Conservation (phyloP, 2,113 vertebrate species). For the Nyctibius bracteatus region DNA sequence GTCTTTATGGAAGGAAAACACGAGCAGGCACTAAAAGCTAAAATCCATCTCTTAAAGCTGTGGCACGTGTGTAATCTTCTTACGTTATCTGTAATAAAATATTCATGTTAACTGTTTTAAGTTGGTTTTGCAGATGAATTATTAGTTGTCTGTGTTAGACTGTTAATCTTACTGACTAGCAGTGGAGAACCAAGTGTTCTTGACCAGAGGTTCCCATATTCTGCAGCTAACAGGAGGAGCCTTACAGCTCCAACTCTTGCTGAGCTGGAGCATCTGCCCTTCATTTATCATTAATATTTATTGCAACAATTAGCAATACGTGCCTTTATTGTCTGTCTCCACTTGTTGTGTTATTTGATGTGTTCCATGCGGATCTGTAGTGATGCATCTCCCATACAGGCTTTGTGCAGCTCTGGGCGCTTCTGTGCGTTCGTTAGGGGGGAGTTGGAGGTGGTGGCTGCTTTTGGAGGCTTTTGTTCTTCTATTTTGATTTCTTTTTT, state of each 20-base stretch:
- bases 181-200: not conserved
- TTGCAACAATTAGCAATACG: fast-evolving
- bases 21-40: not conserved
- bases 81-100: not conserved
- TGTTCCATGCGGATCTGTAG: not conserved
- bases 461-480: not conserved
- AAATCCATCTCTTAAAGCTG: not conserved
- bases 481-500: too few species aligned
- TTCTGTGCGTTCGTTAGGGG: fast-evolving
- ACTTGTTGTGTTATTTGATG: not conserved
- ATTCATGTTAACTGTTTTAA: not conserved
- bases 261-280: not conserved
- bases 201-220: not conserved
- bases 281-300: not conserved
- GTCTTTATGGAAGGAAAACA: not conserved
- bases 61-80: not conserved
- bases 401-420: not conserved
- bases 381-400: fast-evolving
- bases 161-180: not conserved
- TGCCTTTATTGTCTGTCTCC: not conserved
- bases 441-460: not conserved
- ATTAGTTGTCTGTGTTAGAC: not conserved
- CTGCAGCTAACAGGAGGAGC: not conserved
- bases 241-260: not conserved
- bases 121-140: not conserved